A percentile compares a stretch with the other conserved stretches of the same genome.
Conservation (phyloP, 1,140 invertebrate species). For the Drosophila erecta region DNA sequence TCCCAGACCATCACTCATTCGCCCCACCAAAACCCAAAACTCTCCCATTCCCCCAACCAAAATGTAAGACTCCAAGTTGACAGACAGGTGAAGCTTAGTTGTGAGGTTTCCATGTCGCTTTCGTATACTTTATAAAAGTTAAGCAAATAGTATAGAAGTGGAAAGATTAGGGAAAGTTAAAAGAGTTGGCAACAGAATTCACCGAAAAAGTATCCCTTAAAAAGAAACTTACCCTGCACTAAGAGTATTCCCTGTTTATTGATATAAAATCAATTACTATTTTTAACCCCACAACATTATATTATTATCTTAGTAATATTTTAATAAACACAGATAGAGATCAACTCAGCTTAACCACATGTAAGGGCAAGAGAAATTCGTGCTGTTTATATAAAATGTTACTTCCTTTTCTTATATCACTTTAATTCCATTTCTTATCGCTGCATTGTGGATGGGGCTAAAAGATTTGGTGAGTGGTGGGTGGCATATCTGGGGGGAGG, state of each 20-base stretch:
- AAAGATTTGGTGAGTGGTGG: constrained; percentile 1
- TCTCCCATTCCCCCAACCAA: constrained; percentile 11
- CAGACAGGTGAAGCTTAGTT: constrained; percentile 73
- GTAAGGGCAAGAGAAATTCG: constrained; percentile 2
- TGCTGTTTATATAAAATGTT: neutral
- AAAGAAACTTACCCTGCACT: too few relatives aligned
- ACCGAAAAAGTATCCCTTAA: neutral
- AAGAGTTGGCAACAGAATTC: neutral
- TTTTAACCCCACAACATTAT: too few relatives aligned
- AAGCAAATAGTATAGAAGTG: neutral
- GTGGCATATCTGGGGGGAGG: constrained; percentile 5
- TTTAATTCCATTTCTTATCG: constrained; percentile 74
- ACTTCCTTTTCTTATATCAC: constrained; percentile 1
- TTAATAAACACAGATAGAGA: too few relatives aligned
- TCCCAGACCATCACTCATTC: constrained; percentile 39
- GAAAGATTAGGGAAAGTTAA: neutral
- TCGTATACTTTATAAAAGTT: neutral
- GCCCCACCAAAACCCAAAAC: constrained; percentile 44
- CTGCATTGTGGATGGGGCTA: constrained; percentile 28
- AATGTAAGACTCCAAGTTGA: constrained; percentile 66
- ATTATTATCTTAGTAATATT: too few relatives aligned
- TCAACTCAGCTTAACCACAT: neutral
- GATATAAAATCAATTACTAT: too few relatives aligned
- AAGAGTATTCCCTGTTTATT: too few relatives aligned
- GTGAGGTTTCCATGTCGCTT: constrained; percentile 25